A percentile compares a stretch with the other conserved stretches of the same genome.
Conservation (phyloP, 1,140 invertebrate genomes). For the Bactericera cockerelli region DNA sequence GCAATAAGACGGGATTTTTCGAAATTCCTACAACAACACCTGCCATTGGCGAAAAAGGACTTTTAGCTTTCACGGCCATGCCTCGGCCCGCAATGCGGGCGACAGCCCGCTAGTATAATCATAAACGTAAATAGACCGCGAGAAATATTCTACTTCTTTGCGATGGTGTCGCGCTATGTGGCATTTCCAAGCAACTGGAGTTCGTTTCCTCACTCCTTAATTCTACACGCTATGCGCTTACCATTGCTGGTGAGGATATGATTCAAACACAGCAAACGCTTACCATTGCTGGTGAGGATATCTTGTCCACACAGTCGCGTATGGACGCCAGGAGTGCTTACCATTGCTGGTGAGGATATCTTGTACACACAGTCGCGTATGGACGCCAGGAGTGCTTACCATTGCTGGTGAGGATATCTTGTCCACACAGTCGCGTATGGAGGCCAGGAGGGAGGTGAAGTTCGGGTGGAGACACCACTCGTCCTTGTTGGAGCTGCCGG, state of each 20-base stretch:
- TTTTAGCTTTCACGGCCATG: too few species aligned
- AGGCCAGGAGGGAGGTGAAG: slow-evolving; percentile 26
- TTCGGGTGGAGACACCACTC: slow-evolving; percentile 21
- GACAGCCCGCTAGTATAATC: too few species aligned
- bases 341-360: slow-evolving; percentile 27
- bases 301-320: slow-evolving; percentile 27
- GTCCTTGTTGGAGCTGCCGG: slow-evolving; percentile 10
- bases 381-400: slow-evolving; percentile 26
- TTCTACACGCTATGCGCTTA: too few species aligned
- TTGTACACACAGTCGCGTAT: slow-evolving; percentile 29
- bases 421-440: slow-evolving; percentile 29
- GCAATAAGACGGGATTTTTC: too few species aligned
- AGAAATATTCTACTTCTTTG: too few species aligned
- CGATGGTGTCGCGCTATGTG: too few species aligned
- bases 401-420: slow-evolving; percentile 26
- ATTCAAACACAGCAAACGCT: slow-evolving; percentile 28
- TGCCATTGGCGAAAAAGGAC: too few species aligned
- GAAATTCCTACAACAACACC: too few species aligned
- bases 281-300: slow-evolving; percentile 25
- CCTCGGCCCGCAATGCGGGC: too few species aligned
- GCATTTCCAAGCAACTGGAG: too few species aligned
- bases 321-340: slow-evolving; percentile 30
- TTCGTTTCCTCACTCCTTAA: too few species aligned
- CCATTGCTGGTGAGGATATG: slow-evolving; percentile 25
- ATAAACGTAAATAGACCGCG: too few species aligned